Evolutionary conservation across 2,797 vertebrate genomes (phyloP).

Genomic region (Fistularia commersonii): DNA sequence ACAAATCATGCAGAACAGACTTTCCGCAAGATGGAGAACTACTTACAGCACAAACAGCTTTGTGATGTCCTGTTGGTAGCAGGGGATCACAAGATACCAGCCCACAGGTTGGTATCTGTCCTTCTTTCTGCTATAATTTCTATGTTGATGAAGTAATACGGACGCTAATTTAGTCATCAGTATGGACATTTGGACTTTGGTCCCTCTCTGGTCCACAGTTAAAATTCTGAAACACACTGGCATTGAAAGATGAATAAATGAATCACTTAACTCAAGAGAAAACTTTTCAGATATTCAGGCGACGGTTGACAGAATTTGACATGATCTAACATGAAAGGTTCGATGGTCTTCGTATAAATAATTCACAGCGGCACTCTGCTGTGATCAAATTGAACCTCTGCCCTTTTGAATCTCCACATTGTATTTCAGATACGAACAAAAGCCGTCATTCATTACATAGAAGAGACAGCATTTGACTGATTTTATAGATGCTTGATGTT

Average conservation of each 20-base stretch:
- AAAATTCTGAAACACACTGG: no score
- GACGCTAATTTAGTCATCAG: conserved; percentile 29
- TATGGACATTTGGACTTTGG: conserved; percentile 12
- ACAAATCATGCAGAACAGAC: conserved; percentile 91
- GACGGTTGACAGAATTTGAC: conserved; percentile 7
- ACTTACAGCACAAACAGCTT: conserved; percentile 94
- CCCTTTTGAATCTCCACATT: conserved; percentile 27
- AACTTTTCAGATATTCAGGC: conserved; percentile 5
- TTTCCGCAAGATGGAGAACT: conserved; percentile 94
- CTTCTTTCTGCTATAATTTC: conserved; percentile 37
- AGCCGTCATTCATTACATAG: conserved; percentile 14
- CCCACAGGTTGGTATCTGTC: conserved; percentile 83
- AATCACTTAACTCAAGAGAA: no score
- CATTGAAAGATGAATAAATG: no score
- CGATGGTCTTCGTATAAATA: conserved; percentile 35
- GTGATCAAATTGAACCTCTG: conserved; percentile 37
- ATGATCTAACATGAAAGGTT: conserved; percentile 21
- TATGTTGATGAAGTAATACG: conserved; percentile 17
- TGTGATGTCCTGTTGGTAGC: conserved; percentile 93
- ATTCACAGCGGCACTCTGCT: conserved; percentile 2
- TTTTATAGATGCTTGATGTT: no score
- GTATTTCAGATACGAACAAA: conserved; percentile 36
- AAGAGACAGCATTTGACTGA: background rate
- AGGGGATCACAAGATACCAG: conserved; percentile 92
- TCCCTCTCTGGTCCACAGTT: background rate